Evolutionary conservation across 23 tunicate species (phyloP).

Genomic region (Trididemnum clinides): DNA sequence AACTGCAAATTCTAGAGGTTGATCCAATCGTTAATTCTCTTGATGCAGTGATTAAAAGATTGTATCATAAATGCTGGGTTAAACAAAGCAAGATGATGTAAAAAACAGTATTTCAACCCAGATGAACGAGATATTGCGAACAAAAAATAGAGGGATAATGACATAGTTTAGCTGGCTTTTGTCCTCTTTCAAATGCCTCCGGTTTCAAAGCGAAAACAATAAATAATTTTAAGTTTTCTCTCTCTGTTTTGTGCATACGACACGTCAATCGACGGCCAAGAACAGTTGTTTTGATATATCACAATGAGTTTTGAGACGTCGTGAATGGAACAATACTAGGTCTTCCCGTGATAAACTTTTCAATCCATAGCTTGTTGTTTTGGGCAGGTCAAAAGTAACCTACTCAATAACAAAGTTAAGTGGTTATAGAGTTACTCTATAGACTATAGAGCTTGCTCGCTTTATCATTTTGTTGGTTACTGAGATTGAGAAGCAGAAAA

Average conservation of each 20-base stretch:
- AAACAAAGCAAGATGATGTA: no score
- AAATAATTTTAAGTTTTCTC: constrained; percentile 24
- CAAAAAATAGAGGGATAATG: no score
- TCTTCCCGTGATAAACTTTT: constrained; percentile 7
- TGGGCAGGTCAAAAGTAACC: background rate
- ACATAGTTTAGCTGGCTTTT: background rate
- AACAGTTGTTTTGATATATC: constrained; percentile 11
- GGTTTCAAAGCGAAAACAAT: background rate
- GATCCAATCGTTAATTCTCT: no score
- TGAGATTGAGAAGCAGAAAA: background rate
- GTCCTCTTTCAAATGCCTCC: background rate
- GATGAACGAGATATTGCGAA: no score
- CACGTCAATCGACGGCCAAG: no score
- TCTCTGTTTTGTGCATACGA: background rate
- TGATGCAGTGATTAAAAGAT: no score
- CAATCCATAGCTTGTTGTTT: constrained; percentile 14
- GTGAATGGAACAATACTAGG: background rate
- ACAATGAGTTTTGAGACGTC: constrained; percentile 3
- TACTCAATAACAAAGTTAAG: constrained; percentile 1
- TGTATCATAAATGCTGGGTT: no score
- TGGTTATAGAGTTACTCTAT: background rate
- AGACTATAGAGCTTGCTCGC: no score
- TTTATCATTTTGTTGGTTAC: background rate
- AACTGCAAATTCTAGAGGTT: no score
- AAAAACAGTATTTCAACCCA: no score